Conservation (phyloP, 2,113 vertebrate genomes). For the Chaetorhynchus papuensis region DNA sequence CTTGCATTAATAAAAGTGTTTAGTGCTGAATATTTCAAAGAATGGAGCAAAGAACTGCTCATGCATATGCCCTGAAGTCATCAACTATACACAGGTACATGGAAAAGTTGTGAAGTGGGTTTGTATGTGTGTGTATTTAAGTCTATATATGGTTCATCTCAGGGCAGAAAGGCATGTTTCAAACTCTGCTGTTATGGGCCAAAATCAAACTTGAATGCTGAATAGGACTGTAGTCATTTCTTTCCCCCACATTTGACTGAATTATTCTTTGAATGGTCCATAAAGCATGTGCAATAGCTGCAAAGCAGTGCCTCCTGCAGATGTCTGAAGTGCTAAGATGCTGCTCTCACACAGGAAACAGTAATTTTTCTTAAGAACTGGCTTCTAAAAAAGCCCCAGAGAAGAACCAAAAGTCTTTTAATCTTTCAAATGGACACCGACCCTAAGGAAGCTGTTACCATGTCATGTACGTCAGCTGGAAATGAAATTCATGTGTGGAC, state of each 20-base stretch:
- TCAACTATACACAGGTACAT: not conserved
- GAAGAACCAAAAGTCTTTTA: not conserved
- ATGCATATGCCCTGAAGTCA: not conserved
- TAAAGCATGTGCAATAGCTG: not conserved
- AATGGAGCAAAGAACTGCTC: not conserved
- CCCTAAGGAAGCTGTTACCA: not conserved
- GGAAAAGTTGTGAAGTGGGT: not conserved
- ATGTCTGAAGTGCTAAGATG: not conserved
- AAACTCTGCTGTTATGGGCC: not conserved
- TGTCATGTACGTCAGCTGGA: not conserved
- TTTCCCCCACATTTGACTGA: not conserved
- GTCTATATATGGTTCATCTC: not conserved
- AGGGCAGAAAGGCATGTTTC: not conserved
- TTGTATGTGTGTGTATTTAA: not conserved
- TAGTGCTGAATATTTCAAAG: not conserved
- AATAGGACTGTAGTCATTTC: not conserved
- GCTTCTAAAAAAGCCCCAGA: not conserved
- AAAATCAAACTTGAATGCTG: not conserved
- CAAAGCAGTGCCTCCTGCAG: not conserved
- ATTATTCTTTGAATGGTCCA: not conserved
- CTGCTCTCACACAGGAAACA: not conserved
- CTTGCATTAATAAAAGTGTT: not conserved
- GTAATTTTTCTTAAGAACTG: not conserved
- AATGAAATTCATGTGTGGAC: not conserved
- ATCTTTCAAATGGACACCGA: not conserved